phyloP scores from a whole-genome alignment of 2,797 vertebrate species.

The Rhinichthys osculus region DNA sequence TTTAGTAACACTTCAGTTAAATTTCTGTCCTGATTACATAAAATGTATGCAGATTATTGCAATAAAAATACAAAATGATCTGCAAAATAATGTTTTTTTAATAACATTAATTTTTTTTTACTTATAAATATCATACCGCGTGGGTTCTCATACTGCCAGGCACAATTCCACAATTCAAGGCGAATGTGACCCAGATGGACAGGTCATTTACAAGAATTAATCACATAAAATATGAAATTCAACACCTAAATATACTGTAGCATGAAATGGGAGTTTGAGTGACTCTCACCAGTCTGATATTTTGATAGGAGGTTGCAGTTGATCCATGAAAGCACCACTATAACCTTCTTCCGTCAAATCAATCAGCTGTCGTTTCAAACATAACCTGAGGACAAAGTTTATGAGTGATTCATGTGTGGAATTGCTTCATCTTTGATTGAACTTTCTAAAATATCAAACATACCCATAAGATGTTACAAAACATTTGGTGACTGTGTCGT shows the following conservation, averaged over 20 bases:
- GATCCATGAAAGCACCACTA: constrained; percentile 81
- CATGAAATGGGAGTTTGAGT: not conserved
- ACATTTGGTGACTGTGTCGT: constrained; percentile 78
- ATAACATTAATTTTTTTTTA: not conserved
- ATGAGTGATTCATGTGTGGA: not conserved
- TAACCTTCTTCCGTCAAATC: constrained; percentile 84
- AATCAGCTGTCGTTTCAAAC: constrained; percentile 85
- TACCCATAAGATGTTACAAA: constrained; percentile 89
- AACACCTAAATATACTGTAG: not conserved
- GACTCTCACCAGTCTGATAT: constrained; percentile 88
- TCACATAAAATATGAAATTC: not conserved
- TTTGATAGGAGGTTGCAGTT: constrained; percentile 82
- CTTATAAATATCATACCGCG: no score
- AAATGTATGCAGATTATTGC: not conserved
- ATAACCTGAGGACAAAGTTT: constrained; percentile 72
- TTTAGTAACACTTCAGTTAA: no score
- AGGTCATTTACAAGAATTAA: not conserved
- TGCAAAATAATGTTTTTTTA: no score
- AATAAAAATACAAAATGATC: not conserved
- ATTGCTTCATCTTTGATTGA: not conserved
- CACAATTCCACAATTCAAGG: not conserved
- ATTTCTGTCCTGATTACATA: not conserved
- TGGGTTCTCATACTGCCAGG: not conserved
- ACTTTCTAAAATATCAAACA: constrained; percentile 60
- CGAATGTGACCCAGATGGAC: not conserved